Percentiles rank a stretch among this genome's conserved stretches.
Evolutionary conservation across 2,113 vertebrate species (phyloP).

Genomic region (Cervus canadensis): DNA sequence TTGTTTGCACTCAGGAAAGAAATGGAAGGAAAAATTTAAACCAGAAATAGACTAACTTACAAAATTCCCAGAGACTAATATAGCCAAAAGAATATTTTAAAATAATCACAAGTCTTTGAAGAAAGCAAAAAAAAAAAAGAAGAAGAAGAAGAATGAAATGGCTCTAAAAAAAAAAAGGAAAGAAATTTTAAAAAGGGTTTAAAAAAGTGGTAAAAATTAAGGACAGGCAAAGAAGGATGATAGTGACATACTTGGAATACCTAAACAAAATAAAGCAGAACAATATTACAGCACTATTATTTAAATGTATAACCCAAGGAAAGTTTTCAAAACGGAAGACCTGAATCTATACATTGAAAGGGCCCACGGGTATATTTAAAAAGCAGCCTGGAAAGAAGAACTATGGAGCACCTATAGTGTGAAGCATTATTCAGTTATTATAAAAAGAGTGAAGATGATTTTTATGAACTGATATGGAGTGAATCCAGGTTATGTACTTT

Average conservation of each 20-base stretch:
- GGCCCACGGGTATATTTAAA: rapidly evolving
- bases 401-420: too few relatives aligned
- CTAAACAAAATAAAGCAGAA: neutral
- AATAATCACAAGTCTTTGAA: neutral
- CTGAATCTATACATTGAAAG: neutral
- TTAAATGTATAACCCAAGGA: neutral
- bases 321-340: neutral
- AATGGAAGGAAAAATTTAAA: neutral
- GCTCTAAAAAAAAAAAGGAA: neutral
- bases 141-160: neutral
- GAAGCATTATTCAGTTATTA: neutral
- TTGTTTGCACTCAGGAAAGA: neutral
- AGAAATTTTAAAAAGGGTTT: neutral
- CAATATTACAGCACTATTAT: neutral
- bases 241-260: neutral
- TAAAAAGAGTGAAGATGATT: neutral
- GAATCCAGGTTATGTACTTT: neutral
- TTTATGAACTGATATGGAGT: neutral
- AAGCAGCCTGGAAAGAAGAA: neutral
- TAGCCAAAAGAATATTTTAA: neutral
- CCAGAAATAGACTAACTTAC: neutral
- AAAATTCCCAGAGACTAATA: neutral
- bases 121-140: neutral
- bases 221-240: neutral
- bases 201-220: neutral